Evolutionary conservation across 2,888 invertebrate species (phyloP), one percentile per base, ranked within the genome.

Genomic region (Drosophila borealis): DNA sequence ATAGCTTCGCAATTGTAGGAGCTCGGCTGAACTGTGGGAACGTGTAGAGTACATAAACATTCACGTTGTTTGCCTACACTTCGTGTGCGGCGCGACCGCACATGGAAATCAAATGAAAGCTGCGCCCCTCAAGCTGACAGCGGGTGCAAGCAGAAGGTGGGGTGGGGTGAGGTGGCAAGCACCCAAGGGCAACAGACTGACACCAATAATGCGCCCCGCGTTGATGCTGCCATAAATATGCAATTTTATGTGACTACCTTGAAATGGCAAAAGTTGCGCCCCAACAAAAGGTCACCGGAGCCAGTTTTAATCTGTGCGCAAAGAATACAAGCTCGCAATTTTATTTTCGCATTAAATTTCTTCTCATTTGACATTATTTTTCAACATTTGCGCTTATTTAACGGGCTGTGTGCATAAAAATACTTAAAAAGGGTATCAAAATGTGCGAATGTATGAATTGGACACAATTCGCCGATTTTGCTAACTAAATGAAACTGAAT

Each of bases 41-140:
- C 49, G 50, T 36, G 53, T 34, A 42, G 42, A 39, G 36, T 13
- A 48, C 51, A 54, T 60, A 60, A 51, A 69, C 46, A 42, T 45
- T 56, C 17, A 19, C 33, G 14, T 68, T 68, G 54, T 73, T 78
- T 78, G 74, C 60, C 56, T 48, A 63, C 57, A 46, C 36, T 44
- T 14, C 56, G 74, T 67, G 68, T 61, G 68, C 62, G 53, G 48
- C 55, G 54, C 62, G 59, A 78, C 74, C 74, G 48, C 74, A 78
- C 62, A 64, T 56, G 63, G 64, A 78, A 75, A 78, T 75, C 78
- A 75, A 75, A 75, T 74, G 74, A 78, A 69, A 78, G 55, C 75
- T 78, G 64, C 63, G 53, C 64, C 51, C 48, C 41, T 51, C 78
- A 17, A 17, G 17, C 17, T 49, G 62, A 41, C 66, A 54, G n/a